phyloP scores from a whole-genome alignment of 2,888 invertebrate species.

The Callosobruchus maculatus region DNA sequence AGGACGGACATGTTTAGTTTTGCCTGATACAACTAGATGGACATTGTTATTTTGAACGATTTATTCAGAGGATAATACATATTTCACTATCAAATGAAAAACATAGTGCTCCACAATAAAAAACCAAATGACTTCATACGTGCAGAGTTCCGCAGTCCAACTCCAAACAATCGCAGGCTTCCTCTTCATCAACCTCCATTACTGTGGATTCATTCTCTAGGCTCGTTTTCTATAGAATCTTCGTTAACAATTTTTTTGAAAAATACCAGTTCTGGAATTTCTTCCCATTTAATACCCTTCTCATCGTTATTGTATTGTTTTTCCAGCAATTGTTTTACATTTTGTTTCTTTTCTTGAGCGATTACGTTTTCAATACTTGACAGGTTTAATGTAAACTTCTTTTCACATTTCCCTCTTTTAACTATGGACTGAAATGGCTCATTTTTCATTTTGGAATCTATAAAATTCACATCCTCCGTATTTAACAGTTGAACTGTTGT shows the following conservation, averaged over 20 bases:
- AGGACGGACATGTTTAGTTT: no score
- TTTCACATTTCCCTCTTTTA: neutral
- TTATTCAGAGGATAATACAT: no score
- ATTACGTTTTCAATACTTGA: neutral
- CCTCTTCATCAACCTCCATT: slow-evolving; percentile 1
- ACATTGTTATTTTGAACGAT: no score
- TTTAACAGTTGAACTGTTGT: no score
- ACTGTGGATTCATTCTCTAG: no score
- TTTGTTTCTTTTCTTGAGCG: slow-evolving; percentile 2
- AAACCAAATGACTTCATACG: neutral
- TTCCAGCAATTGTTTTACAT: neutral
- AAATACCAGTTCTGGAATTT: slow-evolving; percentile 1
- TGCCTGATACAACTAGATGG: no score
- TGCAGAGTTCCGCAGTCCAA: slow-evolving; percentile 1
- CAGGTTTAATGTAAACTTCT: neutral
- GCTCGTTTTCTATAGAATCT: no score
- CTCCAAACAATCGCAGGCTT: slow-evolving; percentile 1
- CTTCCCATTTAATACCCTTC: slow-evolving; percentile 1
- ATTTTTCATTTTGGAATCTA: neutral
- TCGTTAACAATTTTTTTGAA: neutral
- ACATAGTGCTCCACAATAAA: neutral
- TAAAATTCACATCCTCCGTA: slow-evolving; percentile 1
- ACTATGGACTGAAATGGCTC: slow-evolving; percentile 1
- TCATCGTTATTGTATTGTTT: slow-evolving; percentile 2
- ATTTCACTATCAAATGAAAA: no score